phyloP scores from a whole-genome alignment of 2,113 vertebrate species.

The Scolopax mira region DNA sequence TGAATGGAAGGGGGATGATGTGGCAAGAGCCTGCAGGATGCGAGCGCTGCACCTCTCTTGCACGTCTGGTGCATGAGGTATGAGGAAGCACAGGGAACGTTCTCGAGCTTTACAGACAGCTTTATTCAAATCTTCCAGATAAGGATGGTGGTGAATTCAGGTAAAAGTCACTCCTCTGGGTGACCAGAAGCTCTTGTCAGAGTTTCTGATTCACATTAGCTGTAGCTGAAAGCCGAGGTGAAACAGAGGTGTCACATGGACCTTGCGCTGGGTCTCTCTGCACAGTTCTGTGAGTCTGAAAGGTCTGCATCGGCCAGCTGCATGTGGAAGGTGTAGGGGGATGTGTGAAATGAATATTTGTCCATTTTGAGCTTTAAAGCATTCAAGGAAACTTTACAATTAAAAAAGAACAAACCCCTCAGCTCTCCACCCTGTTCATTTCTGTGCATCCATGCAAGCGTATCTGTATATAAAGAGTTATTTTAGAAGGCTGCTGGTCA shows the following conservation, averaged over 20 bases:
- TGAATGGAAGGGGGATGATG: not conserved
- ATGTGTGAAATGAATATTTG: not conserved
- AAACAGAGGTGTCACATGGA: not conserved
- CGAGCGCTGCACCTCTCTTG: rapidly evolving
- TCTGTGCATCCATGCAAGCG: not conserved
- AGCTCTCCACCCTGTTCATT: not conserved
- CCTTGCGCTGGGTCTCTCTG: not conserved
- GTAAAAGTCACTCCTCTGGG: not conserved
- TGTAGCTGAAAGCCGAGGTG: not conserved
- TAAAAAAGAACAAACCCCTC: not conserved
- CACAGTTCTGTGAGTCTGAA: not conserved
- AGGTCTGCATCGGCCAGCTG: not conserved
- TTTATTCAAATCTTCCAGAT: not conserved
- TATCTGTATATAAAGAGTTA: not conserved
- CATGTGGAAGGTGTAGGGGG: not conserved
- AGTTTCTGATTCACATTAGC: not conserved
- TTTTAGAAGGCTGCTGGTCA: not conserved
- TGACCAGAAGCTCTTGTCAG: not conserved
- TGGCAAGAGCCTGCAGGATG: not conserved
- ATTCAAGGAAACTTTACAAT: not conserved
- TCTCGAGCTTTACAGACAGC: not conserved
- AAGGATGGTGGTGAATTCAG: not conserved
- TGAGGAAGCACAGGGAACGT: not conserved
- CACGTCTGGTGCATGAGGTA: not conserved
- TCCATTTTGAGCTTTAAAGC: not conserved